Percentiles rank a stretch among this genome's conserved stretches.
Evolutionary conservation across 2,888 invertebrate species (phyloP).

Genomic region (Drosophila colorata): DNA sequence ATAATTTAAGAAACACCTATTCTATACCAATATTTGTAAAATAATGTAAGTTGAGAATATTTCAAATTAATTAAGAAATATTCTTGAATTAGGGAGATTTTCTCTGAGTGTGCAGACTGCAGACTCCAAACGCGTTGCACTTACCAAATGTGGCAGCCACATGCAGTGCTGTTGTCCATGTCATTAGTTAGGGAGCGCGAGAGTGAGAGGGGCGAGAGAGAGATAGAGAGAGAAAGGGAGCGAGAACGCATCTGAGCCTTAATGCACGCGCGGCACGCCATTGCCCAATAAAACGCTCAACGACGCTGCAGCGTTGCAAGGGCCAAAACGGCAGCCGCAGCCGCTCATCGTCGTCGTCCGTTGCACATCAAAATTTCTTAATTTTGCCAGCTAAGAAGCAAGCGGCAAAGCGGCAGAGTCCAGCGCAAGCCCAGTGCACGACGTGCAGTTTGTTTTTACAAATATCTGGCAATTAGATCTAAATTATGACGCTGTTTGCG

Average conservation of each 20-base stretch:
- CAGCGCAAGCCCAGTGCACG: conserved; percentile 22
- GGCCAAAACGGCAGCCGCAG: conserved; percentile 11
- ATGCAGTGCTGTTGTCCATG: conserved; percentile 60
- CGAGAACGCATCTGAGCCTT: conserved; percentile 49
- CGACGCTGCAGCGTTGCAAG: conserved; percentile 45
- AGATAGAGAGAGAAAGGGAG: background rate
- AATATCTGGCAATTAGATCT: conserved; percentile 83
- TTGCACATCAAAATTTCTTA: conserved; percentile 73
- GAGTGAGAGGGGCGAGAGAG: background rate
- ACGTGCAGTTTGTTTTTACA: conserved; percentile 56
- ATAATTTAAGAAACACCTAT: too few relatives aligned
- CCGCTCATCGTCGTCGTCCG: conserved; percentile 7
- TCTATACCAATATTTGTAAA: too few relatives aligned
- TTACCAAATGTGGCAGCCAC: conserved; percentile 58
- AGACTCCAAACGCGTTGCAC: conserved; percentile 16
- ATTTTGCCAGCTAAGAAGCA: conserved; percentile 43
- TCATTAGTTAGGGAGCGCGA: conserved; percentile 69
- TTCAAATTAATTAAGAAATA: background rate
- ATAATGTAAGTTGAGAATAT: background rate
- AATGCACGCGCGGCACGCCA: conserved; percentile 79
- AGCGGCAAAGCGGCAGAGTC: background rate
- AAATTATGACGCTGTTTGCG: conserved; percentile 81
- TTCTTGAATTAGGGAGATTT: background rate
- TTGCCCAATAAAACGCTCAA: conserved; percentile 78
- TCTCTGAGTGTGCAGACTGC: conserved; percentile 3